Percentiles rank a stretch among this genome's conserved stretches.
These are phyloP conservation scores for Gerris buenoi DNA, from an alignment of 1,140 invertebrate species.

Conservation along the genomic window DNA sequence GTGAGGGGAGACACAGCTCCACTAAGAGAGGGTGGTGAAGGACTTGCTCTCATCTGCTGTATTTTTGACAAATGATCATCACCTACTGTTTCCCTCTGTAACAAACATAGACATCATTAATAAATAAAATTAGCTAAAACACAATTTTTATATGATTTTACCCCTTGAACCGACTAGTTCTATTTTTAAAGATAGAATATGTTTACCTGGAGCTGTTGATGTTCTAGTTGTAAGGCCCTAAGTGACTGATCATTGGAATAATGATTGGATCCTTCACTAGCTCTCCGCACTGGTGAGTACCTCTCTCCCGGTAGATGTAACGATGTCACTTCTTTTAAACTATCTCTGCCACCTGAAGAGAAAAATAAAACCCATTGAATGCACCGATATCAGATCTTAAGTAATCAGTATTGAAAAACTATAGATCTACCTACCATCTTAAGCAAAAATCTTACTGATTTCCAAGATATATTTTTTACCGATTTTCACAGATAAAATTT, in stretches of 20 bases:
- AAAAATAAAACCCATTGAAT: no score
- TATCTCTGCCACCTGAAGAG: slow-evolving; percentile 27
- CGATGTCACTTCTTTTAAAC: slow-evolving; percentile 35
- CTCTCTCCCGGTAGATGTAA: slow-evolving; percentile 49
- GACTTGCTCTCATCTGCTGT: slow-evolving; percentile 19
- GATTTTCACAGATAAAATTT: no score
- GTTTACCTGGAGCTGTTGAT: slow-evolving; percentile 21
- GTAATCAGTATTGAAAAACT: no score
- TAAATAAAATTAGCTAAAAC: no score
- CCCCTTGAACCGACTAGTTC: no score
- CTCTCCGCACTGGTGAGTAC: slow-evolving; percentile 77
- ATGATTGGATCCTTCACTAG: slow-evolving; percentile 47
- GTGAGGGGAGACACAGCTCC: slow-evolving; percentile 19
- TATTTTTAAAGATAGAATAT: no score
- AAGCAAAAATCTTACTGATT: no score
- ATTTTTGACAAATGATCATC: slow-evolving; percentile 7
- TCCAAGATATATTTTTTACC: no score
- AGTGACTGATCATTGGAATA: slow-evolving; percentile 12
- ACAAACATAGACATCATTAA: background rate
- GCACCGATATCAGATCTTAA: no score
- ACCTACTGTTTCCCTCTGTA: background rate
- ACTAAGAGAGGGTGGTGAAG: slow-evolving; percentile 17
- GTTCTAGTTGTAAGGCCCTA: slow-evolving; percentile 18
- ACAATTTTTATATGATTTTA: no score
- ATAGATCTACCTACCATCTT: no score